These are phyloP conservation scores for Morone chrysops DNA, from an alignment of 2,113 vertebrate species.

Conservation along the genomic window DNA sequence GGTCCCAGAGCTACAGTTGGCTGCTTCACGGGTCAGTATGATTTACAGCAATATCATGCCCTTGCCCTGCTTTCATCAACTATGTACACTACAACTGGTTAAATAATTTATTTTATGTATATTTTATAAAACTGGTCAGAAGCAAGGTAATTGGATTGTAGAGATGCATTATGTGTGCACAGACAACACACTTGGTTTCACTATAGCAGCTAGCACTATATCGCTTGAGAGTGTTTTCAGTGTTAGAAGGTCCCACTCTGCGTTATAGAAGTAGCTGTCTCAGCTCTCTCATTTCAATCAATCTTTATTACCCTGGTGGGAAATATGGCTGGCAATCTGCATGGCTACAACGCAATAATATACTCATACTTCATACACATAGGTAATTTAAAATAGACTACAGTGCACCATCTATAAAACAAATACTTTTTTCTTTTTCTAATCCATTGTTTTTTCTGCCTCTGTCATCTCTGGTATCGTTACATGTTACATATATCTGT, in stretches of 20 bases:
- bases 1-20: slow-evolving; percentile 94
- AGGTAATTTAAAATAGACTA: slow-evolving; percentile 41
- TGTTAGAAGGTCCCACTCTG: slow-evolving; percentile 6
- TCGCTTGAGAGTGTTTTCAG: slow-evolving; percentile 12
- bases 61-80: background rate
- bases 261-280: slow-evolving; percentile 49
- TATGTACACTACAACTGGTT: background rate
- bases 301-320: slow-evolving; percentile 67
- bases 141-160: background rate
- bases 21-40: slow-evolving; percentile 92
- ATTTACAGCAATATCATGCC: background rate
- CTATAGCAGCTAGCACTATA: background rate
- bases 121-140: background rate
- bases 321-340: slow-evolving; percentile 58
- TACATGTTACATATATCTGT: background rate
- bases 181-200: slow-evolving; percentile 2
- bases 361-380: slow-evolving; percentile 57
- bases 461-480: background rate
- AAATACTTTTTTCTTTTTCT: slow-evolving; percentile 2
- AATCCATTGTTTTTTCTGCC: background rate
- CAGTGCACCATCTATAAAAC: slow-evolving; percentile 18
- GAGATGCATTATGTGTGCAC: background rate
- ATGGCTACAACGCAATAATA: slow-evolving; percentile 59
- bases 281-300: slow-evolving; percentile 66
- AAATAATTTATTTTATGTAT: background rate